Base-by-base conservation (phyloP, 2,113 vertebrate species). In the Hyla sarda region DNA sequence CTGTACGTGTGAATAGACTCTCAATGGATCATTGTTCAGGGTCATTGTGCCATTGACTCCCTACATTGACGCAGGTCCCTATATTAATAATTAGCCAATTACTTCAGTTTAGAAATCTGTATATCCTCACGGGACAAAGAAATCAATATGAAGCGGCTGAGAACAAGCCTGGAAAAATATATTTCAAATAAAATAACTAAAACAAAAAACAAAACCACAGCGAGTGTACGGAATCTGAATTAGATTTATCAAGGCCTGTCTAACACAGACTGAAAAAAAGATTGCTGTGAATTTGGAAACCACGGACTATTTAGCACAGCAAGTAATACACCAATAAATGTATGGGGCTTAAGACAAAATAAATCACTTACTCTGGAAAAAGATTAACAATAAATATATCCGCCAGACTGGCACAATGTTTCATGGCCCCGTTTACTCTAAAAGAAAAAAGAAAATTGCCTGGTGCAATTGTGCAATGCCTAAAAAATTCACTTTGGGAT, bases 241-340 rank as follows among this genome's bases (percentile, higher is more conserved):
- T 2, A 71, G 11, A 52, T 52, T 19, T 76, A 32, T 52, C 47
- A 52, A 52, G 74, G 47, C 47, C 32, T 25, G 73, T 30, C 73
- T 75, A 67, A 75, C 45, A 47, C 37, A 7, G 23, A 32, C 47
- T 50, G 25, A 67, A 67, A 75, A 50, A 48, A 50, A 28, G 16
- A 76, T 16, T 28, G 23, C 41, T 74, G 72, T 47, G 74, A 58
- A 79, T 37, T 72, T 75, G 82, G 82, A 75, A 84, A 73, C 25
- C 23, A 73, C 25, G 16, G 84, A 28, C 47, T 80, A 52, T 80
- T 86, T 77, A 71, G 84, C 76, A 71, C 60, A 86, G 48, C 45
- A 71, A 85, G 84, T 79, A 85, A 86, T 80, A 71, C 62, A 19
- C 47, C 13, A 79, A 86, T 86, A 86, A 85, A 80, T 73, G 60